Conservation (phyloP, 2,888 invertebrate genomes). For the Heliothis peltigera region DNA sequence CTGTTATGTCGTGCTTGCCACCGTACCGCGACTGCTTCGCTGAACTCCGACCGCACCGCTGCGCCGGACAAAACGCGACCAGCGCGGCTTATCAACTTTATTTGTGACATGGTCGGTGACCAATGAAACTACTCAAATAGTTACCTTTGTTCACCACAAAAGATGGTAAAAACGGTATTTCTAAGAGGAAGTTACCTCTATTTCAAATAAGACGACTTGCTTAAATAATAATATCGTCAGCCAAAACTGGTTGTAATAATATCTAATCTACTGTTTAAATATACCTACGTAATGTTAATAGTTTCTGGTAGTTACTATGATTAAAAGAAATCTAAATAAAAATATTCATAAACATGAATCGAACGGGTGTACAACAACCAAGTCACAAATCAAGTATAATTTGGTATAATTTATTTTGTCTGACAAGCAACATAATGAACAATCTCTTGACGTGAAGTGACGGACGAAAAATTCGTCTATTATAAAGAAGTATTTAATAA, state of each 20-base stretch:
- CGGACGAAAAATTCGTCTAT: neutral
- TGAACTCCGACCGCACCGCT: slow-evolving; percentile 34
- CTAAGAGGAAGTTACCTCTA: no score
- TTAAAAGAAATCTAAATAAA: neutral
- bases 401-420: no score
- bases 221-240: neutral
- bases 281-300: no score
- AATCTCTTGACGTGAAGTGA: slow-evolving; percentile 1
- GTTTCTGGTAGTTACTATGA: no score
- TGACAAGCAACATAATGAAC: neutral
- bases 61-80: slow-evolving; percentile 71
- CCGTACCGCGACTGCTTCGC: neutral
- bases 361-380: neutral
- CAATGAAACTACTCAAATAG: slow-evolving; percentile 66
- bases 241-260: neutral
- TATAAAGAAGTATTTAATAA: no score
- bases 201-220: neutral
- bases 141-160: no score
- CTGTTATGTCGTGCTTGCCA: neutral
- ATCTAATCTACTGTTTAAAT: neutral
- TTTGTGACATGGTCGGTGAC: slow-evolving; percentile 76
- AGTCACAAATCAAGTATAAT: neutral
- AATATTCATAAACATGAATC: neutral
- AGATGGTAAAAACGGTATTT: no score
- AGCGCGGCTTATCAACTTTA: slow-evolving; percentile 75